Conservation (phyloP, 2,888 invertebrate genomes). For the Apeira syringaria region DNA sequence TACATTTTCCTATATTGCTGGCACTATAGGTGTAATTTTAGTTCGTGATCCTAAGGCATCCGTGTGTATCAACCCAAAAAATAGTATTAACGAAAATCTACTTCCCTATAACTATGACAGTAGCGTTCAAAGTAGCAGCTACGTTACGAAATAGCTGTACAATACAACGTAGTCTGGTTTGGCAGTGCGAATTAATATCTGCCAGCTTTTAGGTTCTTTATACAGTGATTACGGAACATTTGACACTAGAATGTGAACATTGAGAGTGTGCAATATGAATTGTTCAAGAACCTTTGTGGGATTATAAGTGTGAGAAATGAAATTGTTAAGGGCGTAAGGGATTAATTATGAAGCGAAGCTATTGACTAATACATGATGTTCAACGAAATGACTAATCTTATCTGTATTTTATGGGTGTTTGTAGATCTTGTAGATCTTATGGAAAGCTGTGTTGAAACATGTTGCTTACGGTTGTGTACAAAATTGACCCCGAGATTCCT, state of each 20-base stretch:
- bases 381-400: not conserved
- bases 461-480: too few relatives aligned
- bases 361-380: not conserved
- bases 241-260: conserved; percentile 49
- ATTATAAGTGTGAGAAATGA: conserved; percentile 37
- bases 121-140: conserved; percentile 1
- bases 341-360: conserved; percentile 8
- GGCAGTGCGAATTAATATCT: conserved; percentile 67
- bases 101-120: not conserved
- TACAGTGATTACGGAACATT: conserved; percentile 54
- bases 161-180: not conserved
- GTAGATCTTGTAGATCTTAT: too few relatives aligned
- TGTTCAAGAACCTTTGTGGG: conserved; percentile 55
- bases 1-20: too few relatives aligned
- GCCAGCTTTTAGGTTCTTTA: conserved; percentile 57
- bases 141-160: not conserved
- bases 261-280: conserved; percentile 59
- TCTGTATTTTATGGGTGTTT: too few relatives aligned
- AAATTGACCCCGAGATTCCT: too few relatives aligned
- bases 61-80: conserved; percentile 1
- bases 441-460: too few relatives aligned
- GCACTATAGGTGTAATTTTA: too few relatives aligned
- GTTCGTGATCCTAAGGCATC: not conserved
- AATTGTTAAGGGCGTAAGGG: conserved; percentile 19
- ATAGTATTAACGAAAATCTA: not conserved